Evolutionary conservation across 2,888 invertebrate species (phyloP).

Genomic region (Byasa hedistus): DNA sequence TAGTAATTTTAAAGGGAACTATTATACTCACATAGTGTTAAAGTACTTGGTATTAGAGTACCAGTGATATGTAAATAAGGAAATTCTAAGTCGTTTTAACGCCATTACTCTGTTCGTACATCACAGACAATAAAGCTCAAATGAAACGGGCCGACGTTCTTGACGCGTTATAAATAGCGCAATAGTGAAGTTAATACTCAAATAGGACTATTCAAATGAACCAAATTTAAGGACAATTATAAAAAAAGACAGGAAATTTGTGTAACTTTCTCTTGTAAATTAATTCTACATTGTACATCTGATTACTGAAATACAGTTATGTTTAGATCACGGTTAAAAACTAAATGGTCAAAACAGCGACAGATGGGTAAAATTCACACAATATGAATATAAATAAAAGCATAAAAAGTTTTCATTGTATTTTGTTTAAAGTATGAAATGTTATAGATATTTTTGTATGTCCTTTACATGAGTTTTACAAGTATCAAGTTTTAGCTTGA

Average conservation of each 20-base stretch:
- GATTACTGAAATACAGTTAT: too few relatives aligned
- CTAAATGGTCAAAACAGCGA: too few relatives aligned
- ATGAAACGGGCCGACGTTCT: constrained; percentile 8
- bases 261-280: neutral
- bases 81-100: constrained; percentile 8
- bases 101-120: constrained; percentile 8
- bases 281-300: too few relatives aligned
- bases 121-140: constrained; percentile 15
- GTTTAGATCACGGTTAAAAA: too few relatives aligned
- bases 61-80: constrained; percentile 8
- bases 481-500: too few relatives aligned
- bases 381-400: too few relatives aligned
- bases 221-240: neutral
- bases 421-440: too few relatives aligned
- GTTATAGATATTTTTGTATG: too few relatives aligned
- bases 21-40: too few relatives aligned
- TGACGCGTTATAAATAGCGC: constrained; percentile 12
- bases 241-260: neutral
- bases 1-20: neutral
- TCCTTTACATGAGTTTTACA: too few relatives aligned
- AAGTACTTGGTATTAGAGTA: neutral
- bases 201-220: constrained; percentile 1
- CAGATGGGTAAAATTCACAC: too few relatives aligned
- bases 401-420: too few relatives aligned
- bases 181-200: constrained; percentile 4